Evolutionary conservation across 2,888 invertebrate species (phyloP).

Genomic region (Himalopsyche kuldschensis): DNA sequence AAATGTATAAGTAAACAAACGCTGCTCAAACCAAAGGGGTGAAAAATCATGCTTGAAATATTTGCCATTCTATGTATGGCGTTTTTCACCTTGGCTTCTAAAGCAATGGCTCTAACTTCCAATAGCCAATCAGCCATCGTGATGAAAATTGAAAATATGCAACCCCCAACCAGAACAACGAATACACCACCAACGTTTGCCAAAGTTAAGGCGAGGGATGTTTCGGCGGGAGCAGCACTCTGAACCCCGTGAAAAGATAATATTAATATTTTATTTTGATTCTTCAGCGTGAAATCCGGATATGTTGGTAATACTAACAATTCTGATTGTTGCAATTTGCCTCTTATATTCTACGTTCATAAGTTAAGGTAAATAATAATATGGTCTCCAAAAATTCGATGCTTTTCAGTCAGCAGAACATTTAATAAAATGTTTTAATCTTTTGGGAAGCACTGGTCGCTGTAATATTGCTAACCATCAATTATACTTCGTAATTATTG

Average conservation of each 20-base stretch:
- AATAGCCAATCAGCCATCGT: slow-evolving; percentile 65
- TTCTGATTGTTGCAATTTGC: no score
- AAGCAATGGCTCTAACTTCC: slow-evolving; percentile 53
- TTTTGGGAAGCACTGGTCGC: no score
- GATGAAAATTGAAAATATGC: slow-evolving; percentile 64
- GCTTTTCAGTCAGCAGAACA: no score
- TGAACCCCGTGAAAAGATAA: slow-evolving; percentile 21
- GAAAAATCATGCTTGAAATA: not conserved
- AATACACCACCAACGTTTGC: slow-evolving; percentile 82
- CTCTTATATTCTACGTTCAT: no score
- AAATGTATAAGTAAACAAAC: not conserved
- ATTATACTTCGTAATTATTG: no score
- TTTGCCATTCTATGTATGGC: not conserved
- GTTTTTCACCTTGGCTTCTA: slow-evolving; percentile 49
- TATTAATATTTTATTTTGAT: no score
- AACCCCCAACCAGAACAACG: slow-evolving; percentile 71
- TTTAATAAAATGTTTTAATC: no score
- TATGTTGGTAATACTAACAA: no score
- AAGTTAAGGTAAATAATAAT: no score
- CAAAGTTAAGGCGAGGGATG: slow-evolving; percentile 61
- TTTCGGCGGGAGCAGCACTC: slow-evolving; percentile 42
- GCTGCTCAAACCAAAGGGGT: not conserved
- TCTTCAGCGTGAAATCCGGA: no score
- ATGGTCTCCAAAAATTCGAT: no score
- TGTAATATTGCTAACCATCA: no score